phyloP scores from a whole-genome alignment of 2,113 vertebrate genomes.

The Misgurnus mizolepis region DNA sequence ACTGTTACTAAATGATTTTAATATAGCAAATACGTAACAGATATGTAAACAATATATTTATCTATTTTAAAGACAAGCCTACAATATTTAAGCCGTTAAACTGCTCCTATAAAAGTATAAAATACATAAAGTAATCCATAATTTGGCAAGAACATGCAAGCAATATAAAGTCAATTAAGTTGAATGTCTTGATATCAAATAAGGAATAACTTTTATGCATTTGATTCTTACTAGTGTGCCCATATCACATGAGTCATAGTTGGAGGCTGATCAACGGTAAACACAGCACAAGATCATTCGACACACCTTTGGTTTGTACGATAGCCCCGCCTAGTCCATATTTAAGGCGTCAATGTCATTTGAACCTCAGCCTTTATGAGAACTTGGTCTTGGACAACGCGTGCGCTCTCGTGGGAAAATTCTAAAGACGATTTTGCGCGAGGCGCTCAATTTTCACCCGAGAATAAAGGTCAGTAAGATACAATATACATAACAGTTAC shows the following conservation, averaged over 20 bases:
- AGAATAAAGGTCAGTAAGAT: conserved; percentile 46
- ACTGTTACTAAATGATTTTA: neutral
- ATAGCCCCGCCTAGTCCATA: conserved; percentile 68
- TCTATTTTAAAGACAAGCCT: neutral
- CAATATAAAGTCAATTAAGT: neutral
- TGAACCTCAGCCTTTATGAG: conserved; percentile 53
- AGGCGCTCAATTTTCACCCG: neutral
- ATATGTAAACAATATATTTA: neutral
- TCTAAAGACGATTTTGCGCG: conserved; percentile 1
- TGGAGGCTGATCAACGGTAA: neutral
- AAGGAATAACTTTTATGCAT: neutral
- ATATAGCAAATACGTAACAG: neutral
- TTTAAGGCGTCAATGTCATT: conserved; percentile 70
- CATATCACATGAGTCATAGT: neutral
- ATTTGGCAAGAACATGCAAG: neutral
- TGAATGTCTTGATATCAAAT: neutral
- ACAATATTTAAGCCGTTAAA: no score
- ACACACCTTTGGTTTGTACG: conserved; percentile 32
- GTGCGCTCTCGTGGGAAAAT: conserved; percentile 51
- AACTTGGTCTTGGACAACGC: conserved; percentile 65
- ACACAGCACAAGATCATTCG: neutral
- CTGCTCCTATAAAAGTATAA: neutral
- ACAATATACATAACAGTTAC: neutral
- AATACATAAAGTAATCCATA: neutral
- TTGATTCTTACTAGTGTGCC: neutral